Base-by-base conservation (phyloP, 2,888 invertebrate species). In the Eupithecia subumbrata region DNA sequence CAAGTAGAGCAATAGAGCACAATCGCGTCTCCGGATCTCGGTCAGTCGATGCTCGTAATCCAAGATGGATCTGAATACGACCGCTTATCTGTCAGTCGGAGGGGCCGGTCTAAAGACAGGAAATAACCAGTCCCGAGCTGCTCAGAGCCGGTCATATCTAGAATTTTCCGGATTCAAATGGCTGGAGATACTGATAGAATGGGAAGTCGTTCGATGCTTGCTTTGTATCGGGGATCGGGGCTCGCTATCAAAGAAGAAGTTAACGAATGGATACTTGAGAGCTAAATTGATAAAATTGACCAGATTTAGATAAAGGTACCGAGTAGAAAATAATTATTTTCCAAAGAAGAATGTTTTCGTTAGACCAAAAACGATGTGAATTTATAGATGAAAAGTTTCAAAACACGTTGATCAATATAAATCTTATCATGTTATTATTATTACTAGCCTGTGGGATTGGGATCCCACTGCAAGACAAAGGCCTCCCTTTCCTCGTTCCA, bases 91-190 rank as follows among this genome's bases (percentile, higher is more conserved):
- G 37, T 74, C 60, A 67, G 56, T 60, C 56, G 25, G n/a, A 79
- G 83, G 83, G 79, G 79, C 80, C 80, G 80, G 76, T 84, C 84
- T 80, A 66, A 79, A 75, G 72, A 88, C 89, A 86, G 89, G 88
- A 90, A 89, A 91, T 90, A 91, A 90, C 90, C 88, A 86, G 90
- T 89, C 88, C 86, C 84, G 86, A 85, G 69, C 71, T 60, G 85
- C 84, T 82, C 83, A 83, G 82, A 75, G 80, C 86, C 87, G 89
- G 89, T 87, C 85, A 84, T 84, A 86, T 88, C 88, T 82, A 88
- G 88, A 89, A 88, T 92, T 90, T 90, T 90, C 88, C 87, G 87
- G 89, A 87, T 88, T 85, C 82, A 76, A 85, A 78, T 83, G 82
- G 85, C 86, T 86, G 84, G 52, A 70, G 76, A 37, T 71, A 67